Evolutionary conservation across 2,797 vertebrate species (phyloP), one percentile per base, ranked within the genome.

Genomic region (Hippocampus kuda): DNA sequence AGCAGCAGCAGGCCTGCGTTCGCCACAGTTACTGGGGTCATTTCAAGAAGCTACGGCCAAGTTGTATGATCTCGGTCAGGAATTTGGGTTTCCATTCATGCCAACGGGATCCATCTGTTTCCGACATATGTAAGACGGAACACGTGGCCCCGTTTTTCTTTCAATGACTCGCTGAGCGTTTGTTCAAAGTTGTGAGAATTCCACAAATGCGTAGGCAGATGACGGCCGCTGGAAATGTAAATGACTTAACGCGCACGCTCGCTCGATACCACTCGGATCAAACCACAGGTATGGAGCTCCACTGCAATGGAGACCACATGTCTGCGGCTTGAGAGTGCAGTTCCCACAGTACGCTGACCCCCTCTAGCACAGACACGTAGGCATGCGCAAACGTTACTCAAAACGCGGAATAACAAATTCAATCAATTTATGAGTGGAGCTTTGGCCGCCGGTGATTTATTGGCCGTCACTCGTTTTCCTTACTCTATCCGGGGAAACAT

Each of bases 221-320:
- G 60, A 62, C 13, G 2, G 54, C 27, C 30, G 30, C 54, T 26
- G 26, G 24, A 30, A 60, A 60, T 44, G 18, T 24, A 48, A 44
- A 26, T 26, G 26, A 26, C 26, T 63, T 67, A 7, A 73, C 54
- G 63, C 46, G 68, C 38, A 20, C 65, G 62, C 53, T 48, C 80
- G 75, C 70, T 65, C 41, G 69, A 74, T 34, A 61, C 70, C 72
- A 64, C 24, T 30, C 46, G 2, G 24, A 53, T n/a, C 74, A 85
- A 85, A 84, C 85, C 85, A 84, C 83, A 88, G 80, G 79, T 77
- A 84, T 79, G 79, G 77, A 80, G 73, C 72, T 5, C 76, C 80
- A 74, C 74, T 84, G 75, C 80, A 81, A 84, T 83, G 81, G 82
- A 86, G 84, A 89, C 89, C 85, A 84, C 86, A 88, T 84, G 87